Evolutionary conservation across 2,888 invertebrate species (phyloP), one percentile per base, ranked within the genome.

Genomic region (Syrphus vitripennis): DNA sequence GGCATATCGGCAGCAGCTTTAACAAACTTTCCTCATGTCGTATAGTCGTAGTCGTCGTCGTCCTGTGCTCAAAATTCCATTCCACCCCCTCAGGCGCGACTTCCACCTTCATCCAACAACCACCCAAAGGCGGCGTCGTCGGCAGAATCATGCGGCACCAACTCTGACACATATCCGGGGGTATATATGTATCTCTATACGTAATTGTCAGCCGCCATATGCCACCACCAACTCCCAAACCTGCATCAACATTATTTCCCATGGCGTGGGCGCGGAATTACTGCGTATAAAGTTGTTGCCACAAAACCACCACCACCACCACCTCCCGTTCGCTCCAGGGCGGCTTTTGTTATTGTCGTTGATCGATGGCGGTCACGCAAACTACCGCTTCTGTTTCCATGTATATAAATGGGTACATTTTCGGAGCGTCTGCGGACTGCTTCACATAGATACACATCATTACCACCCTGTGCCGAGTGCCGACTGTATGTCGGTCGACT

Each of bases 311-410:
- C 48, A 63, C 16, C 53, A 48, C 63, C 14, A 50, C 69, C 37
- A 48, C 78, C 40, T n/a, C 55, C 74, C 45, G 29, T 29, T 26
- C 29, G 19, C 26, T n/a, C 34, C 61, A 57, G 82, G 77, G 57
- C 74, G 79, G 72, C 87, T 83, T 79, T 71, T 83, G 76, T 76
- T 87, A 80, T 87, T 87, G 87, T 83, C 88, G 81, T 87, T 88
- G 88, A 88, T 88, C 88, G 87, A 88, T 88, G 88, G 80, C 78
- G 84, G 87, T 88, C 88, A 88, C 87, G 87, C 84, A 88, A 88
- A 86, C 79, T 70, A 81, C 79, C 74, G 42, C 50, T 74, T 78
- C 55, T 69, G 37, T 48, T 67, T 42, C 21, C 40, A 16, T 10
- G 16, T 37, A 5, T 29, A 6, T 21, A 5, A 29, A 63, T 40